phyloP scores from a whole-genome alignment of 2,113 vertebrate genomes.

The Antechinus flavipes region DNA sequence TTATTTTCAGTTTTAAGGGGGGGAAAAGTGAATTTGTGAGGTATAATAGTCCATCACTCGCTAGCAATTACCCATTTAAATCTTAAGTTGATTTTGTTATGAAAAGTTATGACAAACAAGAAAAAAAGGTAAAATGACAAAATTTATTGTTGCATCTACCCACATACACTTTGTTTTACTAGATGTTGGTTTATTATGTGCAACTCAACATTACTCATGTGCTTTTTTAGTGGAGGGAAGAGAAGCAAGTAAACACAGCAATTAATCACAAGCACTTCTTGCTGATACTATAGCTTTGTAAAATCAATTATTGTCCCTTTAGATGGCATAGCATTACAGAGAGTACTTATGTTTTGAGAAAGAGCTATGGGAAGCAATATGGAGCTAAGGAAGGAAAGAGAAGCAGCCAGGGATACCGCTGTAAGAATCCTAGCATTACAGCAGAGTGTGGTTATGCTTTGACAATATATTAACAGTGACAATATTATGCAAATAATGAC shows the following conservation, averaged over 20 bases:
- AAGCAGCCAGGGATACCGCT: neutral
- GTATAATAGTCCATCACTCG: neutral
- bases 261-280: neutral
- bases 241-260: neutral
- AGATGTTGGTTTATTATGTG: neutral
- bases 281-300: neutral
- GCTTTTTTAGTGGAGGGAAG: neutral
- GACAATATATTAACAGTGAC: neutral
- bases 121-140: neutral
- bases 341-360: neutral
- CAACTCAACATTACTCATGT: neutral
- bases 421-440: neutral
- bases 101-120: neutral
- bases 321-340: neutral
- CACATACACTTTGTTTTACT: neutral
- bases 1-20: neutral
- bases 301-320: neutral
- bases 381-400: neutral
- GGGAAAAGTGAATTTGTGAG: no score
- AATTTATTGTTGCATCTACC: neutral
- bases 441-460: neutral
- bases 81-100: neutral
- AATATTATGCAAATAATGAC: neutral
- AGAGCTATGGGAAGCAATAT: neutral
- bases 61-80: neutral